Percentiles rank a stretch among this genome's conserved stretches.
These are phyloP conservation scores for Uropetala carovei DNA, from an alignment of 2,888 invertebrate genomes.

Conservation along the genomic window DNA sequence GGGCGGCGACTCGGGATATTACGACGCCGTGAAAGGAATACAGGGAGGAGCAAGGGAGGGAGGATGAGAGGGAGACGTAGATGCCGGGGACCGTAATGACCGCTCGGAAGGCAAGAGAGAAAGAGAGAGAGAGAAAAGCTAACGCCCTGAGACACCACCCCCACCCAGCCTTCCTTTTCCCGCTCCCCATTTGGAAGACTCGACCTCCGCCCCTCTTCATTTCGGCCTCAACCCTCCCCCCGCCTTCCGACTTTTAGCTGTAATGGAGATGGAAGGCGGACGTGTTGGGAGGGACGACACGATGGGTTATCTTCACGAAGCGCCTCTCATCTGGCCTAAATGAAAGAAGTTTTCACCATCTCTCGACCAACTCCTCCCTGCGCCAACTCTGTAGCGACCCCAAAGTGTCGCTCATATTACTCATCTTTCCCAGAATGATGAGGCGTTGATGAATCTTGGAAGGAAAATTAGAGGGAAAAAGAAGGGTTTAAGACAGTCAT, in stretches of 20 bases:
- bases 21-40: neutral
- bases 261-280: constrained; percentile 44
- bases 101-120: neutral
- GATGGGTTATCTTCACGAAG: constrained; percentile 50
- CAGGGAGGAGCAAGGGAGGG: neutral
- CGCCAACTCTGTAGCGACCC: neutral
- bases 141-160: constrained; percentile 5
- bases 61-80: neutral
- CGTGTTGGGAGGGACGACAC: neutral
- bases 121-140: constrained; percentile 10
- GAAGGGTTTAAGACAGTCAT: neutral
- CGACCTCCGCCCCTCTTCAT: neutral
- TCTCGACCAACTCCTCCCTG: neutral
- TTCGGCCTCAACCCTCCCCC: neutral
- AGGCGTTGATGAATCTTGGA: constrained; percentile 29
- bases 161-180: neutral
- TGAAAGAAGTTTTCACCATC: constrained; percentile 52
- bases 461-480: neutral
- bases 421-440: neutral
- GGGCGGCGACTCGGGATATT: neutral
- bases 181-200: neutral
- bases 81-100: constrained; percentile 9
- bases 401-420: constrained; percentile 48
- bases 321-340: constrained; percentile 31
- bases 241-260: constrained; percentile 46